phyloP scores from a whole-genome alignment of 2,888 invertebrate species.

The Phania funesta region DNA sequence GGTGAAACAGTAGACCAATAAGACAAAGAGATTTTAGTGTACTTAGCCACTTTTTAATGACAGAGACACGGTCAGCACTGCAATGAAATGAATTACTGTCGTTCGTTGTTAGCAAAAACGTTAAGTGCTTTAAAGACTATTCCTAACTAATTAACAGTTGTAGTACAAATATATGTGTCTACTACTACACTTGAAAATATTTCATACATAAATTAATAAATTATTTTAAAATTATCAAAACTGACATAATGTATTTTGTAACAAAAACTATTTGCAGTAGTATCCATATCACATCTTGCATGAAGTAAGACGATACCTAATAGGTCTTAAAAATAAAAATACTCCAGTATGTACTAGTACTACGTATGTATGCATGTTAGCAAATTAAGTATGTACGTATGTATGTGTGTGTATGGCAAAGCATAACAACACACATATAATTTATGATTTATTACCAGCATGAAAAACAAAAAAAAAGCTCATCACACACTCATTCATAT shows the following conservation, averaged over 20 bases:
- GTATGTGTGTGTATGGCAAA: constrained; percentile 46
- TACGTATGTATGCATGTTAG: not conserved
- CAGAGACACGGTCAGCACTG: too few species aligned
- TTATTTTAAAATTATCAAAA: constrained; percentile 16
- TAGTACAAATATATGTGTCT: too few species aligned
- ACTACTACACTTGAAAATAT: too few species aligned
- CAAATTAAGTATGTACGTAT: constrained; percentile 1
- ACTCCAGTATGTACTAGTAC: not conserved
- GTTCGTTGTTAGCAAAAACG: too few species aligned
- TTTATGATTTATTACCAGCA: constrained; percentile 51
- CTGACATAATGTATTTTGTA: constrained; percentile 56
- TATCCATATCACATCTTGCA: constrained; percentile 53
- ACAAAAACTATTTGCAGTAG: not conserved
- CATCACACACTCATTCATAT: not conserved
- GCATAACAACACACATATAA: too few species aligned
- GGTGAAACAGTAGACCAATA: too few species aligned
- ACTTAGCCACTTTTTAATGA: too few species aligned
- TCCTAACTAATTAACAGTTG: too few species aligned
- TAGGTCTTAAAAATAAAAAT: not conserved
- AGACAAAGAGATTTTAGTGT: too few species aligned
- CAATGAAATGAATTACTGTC: too few species aligned
- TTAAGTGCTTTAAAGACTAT: too few species aligned
- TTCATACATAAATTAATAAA: not conserved
- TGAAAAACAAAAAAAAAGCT: constrained; percentile 12
- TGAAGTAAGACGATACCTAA: constrained; percentile 27